Base-by-base conservation (phyloP, 1,140 invertebrate genomes). In the Diorhabda carinulata region DNA sequence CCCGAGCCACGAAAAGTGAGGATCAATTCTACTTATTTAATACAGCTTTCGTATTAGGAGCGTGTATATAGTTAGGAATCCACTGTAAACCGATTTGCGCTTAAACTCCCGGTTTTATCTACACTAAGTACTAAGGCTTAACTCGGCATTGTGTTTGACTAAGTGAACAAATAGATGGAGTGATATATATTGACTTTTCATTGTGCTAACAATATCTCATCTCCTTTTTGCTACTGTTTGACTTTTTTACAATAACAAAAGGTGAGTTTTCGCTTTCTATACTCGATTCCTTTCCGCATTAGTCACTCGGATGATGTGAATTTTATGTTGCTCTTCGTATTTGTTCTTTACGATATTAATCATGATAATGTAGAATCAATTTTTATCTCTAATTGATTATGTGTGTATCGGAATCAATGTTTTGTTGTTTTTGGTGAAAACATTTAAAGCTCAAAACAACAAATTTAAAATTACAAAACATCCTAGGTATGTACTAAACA, bases 21-120 rank as follows among this genome's bases (percentile, higher is more conserved):
- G 78, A 81, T 81, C 79, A 79, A 81, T 81, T 81, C 79, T 78
- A 81, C 79, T 81, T 81, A 81, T 81, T 81, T 81, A 81, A 81
- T 81, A 81, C 79, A 80, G 79, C 78, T 80, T 81, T 80, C 79
- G 79, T 81, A 81, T 81, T 81, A 81, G 79, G 74, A 76, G 78
- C 79, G 79, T 81, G 79, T 81, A 81, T 81, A 81, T 81, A 81
- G 79, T 81, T 81, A 80, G 79, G 78, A 81, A 81, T 81, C 79
- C 78, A 80, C 79, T 79, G 78, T 81, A 81, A 81, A 81, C 79
- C 79, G 79, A 81, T 81, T 81, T 81, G 77, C 78, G 79, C 78
- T 74, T 80, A 81, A 80, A 81, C 79, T 81, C 79, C 25, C 68
- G 78, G 78, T 80, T 81, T 81, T 81, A 81, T 81, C 79, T 81